A percentile compares a stretch with the other conserved stretches of the same genome.
phyloP scores from a whole-genome alignment of 2,797 vertebrate genomes.

The Pangasius macronema region DNA sequence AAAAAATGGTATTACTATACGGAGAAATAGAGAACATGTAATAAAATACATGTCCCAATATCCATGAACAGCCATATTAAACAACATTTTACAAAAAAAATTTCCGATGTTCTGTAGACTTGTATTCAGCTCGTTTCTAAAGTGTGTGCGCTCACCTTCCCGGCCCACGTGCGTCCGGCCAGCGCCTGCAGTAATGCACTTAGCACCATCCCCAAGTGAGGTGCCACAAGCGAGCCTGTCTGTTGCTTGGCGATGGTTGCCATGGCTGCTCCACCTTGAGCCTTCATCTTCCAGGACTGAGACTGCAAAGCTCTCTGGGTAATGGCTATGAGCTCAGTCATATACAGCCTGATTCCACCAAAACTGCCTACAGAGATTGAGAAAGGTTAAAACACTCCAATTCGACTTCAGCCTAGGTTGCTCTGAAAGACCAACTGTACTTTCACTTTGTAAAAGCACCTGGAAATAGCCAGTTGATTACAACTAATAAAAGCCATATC shows the following conservation, averaged over 20 bases:
- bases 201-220: constrained; percentile 91
- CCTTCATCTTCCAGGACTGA: constrained; percentile 98
- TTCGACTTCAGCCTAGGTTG: neutral
- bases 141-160: constrained; percentile 79
- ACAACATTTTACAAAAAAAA: neutral
- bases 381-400: neutral
- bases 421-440: neutral
- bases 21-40: neutral
- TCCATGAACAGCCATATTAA: neutral
- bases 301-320: constrained; percentile 95
- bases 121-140: neutral
- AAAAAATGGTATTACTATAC: neutral
- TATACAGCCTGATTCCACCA: constrained; percentile 93
- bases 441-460: neutral
- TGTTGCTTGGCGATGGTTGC: constrained; percentile 93
- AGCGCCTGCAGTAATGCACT: constrained; percentile 88
- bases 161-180: constrained; percentile 91
- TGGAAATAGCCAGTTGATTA: neutral
- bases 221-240: constrained; percentile 86
- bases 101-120: neutral
- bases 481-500: neutral
- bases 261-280: constrained; percentile 94
- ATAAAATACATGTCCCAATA: neutral
- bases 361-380: constrained; percentile 81
- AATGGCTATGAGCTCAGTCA: constrained; percentile 91